Conservation (phyloP, 2,888 invertebrate species). For the Altica lythri region DNA sequence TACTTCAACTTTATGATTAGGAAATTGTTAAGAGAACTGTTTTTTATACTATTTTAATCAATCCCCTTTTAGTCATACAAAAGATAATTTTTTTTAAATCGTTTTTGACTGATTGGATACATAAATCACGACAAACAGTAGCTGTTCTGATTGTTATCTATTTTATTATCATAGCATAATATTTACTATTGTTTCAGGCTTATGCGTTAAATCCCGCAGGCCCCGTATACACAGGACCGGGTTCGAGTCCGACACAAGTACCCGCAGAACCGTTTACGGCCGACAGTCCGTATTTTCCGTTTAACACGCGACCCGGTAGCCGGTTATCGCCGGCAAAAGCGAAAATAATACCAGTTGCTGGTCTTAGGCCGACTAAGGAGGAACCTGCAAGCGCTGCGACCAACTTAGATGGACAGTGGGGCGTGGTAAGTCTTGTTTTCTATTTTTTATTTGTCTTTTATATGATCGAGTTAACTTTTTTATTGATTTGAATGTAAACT, state of each 20-base stretch:
- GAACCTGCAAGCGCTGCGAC: slow-evolving; percentile 44
- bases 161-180: too few species aligned
- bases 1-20: too few species aligned
- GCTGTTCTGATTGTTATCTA: too few species aligned
- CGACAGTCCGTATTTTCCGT: slow-evolving; percentile 68
- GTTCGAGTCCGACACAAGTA: slow-evolving; percentile 58
- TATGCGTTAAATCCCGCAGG: slow-evolving; percentile 58
- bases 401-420: slow-evolving; percentile 54
- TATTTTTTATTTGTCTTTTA: too few species aligned
- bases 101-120: too few species aligned
- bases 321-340: slow-evolving; percentile 59
- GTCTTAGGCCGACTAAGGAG: slow-evolving; percentile 47
- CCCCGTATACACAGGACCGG: slow-evolving; percentile 55
- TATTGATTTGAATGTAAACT: too few species aligned
- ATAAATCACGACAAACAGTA: too few species aligned
- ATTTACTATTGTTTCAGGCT: slow-evolving; percentile 52
- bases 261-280: slow-evolving; percentile 66
- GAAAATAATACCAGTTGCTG: slow-evolving; percentile 53
- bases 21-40: too few species aligned
- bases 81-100: too few species aligned
- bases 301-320: slow-evolving; percentile 62
- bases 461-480: too few species aligned
- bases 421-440: slow-evolving; percentile 55
- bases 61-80: too few species aligned
- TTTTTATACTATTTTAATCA: too few species aligned